Percentiles rank a stretch among this genome's conserved stretches.
phyloP scores from a whole-genome alignment of 1,140 invertebrate genomes.

The Pentalonia nigronervosa region DNA sequence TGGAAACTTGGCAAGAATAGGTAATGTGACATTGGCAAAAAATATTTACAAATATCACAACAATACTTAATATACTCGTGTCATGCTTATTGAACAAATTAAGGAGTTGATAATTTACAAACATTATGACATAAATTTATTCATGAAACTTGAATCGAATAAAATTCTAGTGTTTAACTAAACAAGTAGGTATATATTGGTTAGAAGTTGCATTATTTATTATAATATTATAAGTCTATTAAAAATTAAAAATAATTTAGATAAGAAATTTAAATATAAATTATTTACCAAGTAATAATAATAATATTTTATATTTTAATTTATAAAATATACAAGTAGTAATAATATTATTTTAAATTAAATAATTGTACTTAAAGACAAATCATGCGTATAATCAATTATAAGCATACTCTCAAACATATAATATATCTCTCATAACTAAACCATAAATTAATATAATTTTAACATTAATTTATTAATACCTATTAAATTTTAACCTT shows the following conservation, averaged over 20 bases:
- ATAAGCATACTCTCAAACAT: no score
- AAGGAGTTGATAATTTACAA: conserved; percentile 5
- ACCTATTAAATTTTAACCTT: not conserved
- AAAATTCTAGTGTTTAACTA: not conserved
- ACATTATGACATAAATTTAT: conserved; percentile 11
- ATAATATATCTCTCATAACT: no score
- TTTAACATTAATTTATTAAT: not conserved
- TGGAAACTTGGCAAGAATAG: conserved; percentile 39
- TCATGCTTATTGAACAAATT: conserved; percentile 32
- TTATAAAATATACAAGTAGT: no score
- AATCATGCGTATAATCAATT: no score
- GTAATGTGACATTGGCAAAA: conserved; percentile 33
- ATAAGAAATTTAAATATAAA: no score
- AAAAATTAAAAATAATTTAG: not conserved
- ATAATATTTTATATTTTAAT: no score
- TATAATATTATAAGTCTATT: not conserved
- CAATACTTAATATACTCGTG: not conserved
- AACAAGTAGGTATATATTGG: not conserved
- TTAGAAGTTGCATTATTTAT: not conserved
- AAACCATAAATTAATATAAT: no score
- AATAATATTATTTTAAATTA: no score
- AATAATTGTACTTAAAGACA: no score
- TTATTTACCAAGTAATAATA: no score
- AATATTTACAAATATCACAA: conserved; percentile 11
- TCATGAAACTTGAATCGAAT: no score